These are phyloP conservation scores for Phyllotreta cruciferae DNA, from an alignment of 2,888 invertebrate species.

Conservation along the genomic window DNA sequence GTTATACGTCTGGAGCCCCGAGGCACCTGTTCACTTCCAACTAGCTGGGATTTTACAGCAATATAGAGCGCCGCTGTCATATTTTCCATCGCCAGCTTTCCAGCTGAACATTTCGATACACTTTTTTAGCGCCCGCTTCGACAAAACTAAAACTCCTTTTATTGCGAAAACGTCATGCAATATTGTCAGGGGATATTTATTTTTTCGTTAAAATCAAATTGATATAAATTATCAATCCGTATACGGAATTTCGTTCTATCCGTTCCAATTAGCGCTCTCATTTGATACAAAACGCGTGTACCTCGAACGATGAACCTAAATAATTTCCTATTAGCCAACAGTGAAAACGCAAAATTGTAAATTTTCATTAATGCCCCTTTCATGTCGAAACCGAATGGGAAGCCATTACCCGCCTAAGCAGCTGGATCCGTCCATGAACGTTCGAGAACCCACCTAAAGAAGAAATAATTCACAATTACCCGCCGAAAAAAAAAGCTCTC, in stretches of 20 bases:
- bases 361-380: conserved; percentile 37
- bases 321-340: conserved; percentile 38
- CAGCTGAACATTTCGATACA: not conserved
- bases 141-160: conserved; percentile 14
- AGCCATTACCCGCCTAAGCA: conserved; percentile 24
- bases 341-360: conserved; percentile 41
- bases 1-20: conserved; percentile 29
- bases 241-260: not conserved
- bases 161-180: not conserved
- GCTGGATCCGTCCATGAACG: not conserved
- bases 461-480: too few relatives aligned
- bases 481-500: too few relatives aligned
- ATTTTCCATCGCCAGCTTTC: conserved; percentile 7
- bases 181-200: not conserved
- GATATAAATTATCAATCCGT: not conserved
- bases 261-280: too few relatives aligned
- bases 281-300: conserved; percentile 1
- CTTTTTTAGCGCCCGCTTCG: not conserved
- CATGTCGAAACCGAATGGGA: conserved; percentile 21
- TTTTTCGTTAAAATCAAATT: conserved; percentile 1
- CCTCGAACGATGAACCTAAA: conserved; percentile 38
- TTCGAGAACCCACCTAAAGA: too few relatives aligned
- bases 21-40: conserved; percentile 36
- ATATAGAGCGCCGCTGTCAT: conserved; percentile 20
- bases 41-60: conserved; percentile 21